Evolutionary conservation across 2,888 invertebrate species (phyloP), one percentile per base, ranked within the genome.

Genomic region (Arrhopalites spinosus): DNA sequence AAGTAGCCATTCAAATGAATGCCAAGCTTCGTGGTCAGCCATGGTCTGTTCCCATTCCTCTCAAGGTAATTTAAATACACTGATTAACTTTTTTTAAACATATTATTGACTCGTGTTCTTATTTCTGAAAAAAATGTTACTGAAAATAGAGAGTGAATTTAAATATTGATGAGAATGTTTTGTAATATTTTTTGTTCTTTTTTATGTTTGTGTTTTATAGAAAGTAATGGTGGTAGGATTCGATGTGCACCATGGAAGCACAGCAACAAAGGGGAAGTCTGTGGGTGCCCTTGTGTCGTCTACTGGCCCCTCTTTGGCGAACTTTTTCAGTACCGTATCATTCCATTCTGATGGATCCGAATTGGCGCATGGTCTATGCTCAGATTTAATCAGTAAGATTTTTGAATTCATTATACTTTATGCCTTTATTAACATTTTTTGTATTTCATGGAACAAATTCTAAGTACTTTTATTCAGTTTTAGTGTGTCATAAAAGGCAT

Each of bases 1-100:
- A 89, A 83, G 86, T 89, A 29, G 87, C 87, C 25, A 86, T 89
- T 30, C 89, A 89, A 83, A 84, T 89, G 76, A 87, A 87, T 82
- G 87, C 87, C 81, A 89, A 89, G 83, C 85, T 97, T 45, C 96
- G 96, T 23, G 97, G 96, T 0, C 91, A 93, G 0, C 93, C 96
- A 0, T 97, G 96, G 96, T 87, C 89, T 0, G 88, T 95, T 0
- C 88, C 89, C 0, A 87, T 93, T 53, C 93, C 94, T 0, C 77
- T 90, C 0, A 84, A 83, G 1, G 83, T 79, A 68, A 80, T 69
- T 29, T 20, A 71, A 56, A 3, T 36, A n/a, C n/a, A n/a, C 29
- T 45, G 13, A 30, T 50, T 20, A 23, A 25, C 5, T 63, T 63
- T 7, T 30, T 67, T 36, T 17, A 25, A 63, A 25, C 20, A 63